Conservation (phyloP, 2,888 invertebrate genomes). For the Himalopsyche kuldschensis region DNA sequence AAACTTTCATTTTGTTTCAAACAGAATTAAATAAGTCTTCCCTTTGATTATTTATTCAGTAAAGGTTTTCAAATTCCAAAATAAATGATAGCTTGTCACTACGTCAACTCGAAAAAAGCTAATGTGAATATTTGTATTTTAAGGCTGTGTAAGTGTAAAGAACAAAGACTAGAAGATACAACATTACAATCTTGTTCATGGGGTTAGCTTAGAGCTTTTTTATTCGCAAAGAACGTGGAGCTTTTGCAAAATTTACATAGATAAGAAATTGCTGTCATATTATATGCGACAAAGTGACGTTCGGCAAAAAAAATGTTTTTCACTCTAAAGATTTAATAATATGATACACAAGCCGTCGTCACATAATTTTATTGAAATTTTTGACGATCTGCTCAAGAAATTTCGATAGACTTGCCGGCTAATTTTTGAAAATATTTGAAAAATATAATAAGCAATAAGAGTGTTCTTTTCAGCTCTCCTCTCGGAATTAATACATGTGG, state of each 20-base stretch:
- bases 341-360: too few relatives aligned
- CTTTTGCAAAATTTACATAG: background rate
- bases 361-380: too few relatives aligned
- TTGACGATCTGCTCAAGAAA: too few relatives aligned
- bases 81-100: background rate
- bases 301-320: background rate
- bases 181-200: background rate
- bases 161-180: background rate
- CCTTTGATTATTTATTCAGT: background rate
- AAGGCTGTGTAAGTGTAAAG: background rate
- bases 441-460: too few relatives aligned
- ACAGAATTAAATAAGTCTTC: background rate
- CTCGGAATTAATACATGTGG: too few relatives aligned
- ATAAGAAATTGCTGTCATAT: conserved; percentile 1
- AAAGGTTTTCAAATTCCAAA: background rate
- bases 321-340: too few relatives aligned
- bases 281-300: background rate
- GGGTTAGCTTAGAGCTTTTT: background rate
- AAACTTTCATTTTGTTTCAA: background rate
- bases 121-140: background rate
- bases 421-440: too few relatives aligned
- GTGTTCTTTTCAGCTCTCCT: too few relatives aligned
- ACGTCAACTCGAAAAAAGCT: background rate
- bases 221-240: background rate
- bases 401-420: too few relatives aligned